A percentile compares a stretch with the other conserved stretches of the same genome.
Evolutionary conservation across 1,140 invertebrate genomes (phyloP).

Genomic region (Sarcophaga bullata): DNA sequence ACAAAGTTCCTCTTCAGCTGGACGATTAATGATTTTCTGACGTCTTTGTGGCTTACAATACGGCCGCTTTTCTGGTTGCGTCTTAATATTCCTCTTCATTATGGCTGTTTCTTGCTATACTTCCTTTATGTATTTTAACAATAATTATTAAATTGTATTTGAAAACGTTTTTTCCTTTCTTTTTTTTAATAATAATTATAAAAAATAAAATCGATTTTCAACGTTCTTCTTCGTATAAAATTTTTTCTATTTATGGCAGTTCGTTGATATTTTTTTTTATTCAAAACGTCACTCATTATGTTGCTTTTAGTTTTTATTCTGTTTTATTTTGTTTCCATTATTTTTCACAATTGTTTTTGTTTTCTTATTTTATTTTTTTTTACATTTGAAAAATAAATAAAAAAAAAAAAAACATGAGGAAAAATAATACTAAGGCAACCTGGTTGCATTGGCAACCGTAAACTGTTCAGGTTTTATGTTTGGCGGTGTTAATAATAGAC

Average conservation of each 20-base stretch:
- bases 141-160: background rate
- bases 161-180: background rate
- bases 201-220: too few relatives aligned
- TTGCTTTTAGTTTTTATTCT: too few relatives aligned
- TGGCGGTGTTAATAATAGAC: background rate
- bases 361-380: too few relatives aligned
- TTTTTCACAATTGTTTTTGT: too few relatives aligned
- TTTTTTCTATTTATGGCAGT: too few relatives aligned
- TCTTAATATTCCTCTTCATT: conserved; percentile 48
- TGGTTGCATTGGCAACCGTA: conserved; percentile 17
- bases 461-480: background rate
- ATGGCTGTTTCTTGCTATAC: background rate
- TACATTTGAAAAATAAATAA: too few relatives aligned
- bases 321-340: too few relatives aligned
- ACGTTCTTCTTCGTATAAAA: too few relatives aligned
- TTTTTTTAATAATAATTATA: too few relatives aligned
- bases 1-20: background rate
- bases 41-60: conserved; percentile 48
- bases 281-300: background rate
- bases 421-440: background rate
- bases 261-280: too few relatives aligned
- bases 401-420: background rate
- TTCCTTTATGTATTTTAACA: background rate
- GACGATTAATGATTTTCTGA: conserved; percentile 37
- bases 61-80: conserved; percentile 51